Base-by-base conservation (phyloP, 2,888 invertebrate genomes). In the Tenodera sinensis region DNA sequence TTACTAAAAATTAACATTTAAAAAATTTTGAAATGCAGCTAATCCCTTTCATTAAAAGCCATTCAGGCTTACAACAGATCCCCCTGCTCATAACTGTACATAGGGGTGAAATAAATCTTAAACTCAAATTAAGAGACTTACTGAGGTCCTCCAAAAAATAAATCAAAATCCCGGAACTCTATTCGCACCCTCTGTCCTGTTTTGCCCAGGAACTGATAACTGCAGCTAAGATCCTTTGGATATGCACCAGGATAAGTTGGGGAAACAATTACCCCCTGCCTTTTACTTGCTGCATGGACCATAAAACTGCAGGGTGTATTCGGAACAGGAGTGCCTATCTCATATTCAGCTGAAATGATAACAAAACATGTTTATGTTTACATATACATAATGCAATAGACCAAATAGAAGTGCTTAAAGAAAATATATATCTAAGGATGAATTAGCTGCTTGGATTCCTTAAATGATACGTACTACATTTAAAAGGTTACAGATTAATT, bases 211-310 rank as follows among this genome's bases (percentile, higher is more conserved):
- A 99, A 98, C 94, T 97, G 97, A 94, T 98, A 98, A 94, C 96
- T 96, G 95, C 99, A 99, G 92, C 95, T 95, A 92, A 99, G 96
- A 94, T 98, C 97, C 94, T 99, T 99, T 91, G 99, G 99, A 95
- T 99, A 99, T 92, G 98, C 97, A 91, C 99, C 99, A 90, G 99
- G 99, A 95, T 99, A 99, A 91, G 99, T 99, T 91, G 99, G 99
- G 90, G 99, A 98, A 92, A 98, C 95, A 92, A 99, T 96, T 92
- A 96, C 95, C 89, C 99, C 99, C 91, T 96, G 96, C 92, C 96
- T 96, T 92, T 95, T 95, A 89, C 93, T 93, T 92, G 95, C 95
- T 91, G 96, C 96, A 93, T 97, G 96, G 92, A 98, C 97, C 92
- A 96, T 96, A 94, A 97, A 98, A 93, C 97, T 97, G 95, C 99